Base-by-base conservation (phyloP, 2,113 vertebrate species). In the Grantiella picta region DNA sequence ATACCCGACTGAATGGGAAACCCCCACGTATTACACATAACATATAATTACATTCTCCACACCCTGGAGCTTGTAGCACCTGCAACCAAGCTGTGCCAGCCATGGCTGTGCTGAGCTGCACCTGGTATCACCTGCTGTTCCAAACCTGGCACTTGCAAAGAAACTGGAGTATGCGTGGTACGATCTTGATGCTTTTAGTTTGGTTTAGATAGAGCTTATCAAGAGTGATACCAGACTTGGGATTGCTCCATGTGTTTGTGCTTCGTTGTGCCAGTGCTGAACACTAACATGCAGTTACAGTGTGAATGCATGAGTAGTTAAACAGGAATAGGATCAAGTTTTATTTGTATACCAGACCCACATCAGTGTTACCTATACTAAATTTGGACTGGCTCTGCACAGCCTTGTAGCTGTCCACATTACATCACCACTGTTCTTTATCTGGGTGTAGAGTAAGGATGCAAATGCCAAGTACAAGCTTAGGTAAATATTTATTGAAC, bases 81-180 rank as follows among this genome's bases (percentile, higher is more conserved):
- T 82, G 87, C 77, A 71, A 0, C 11, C 42, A 35, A 50, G 18
- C 50, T 66, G 38, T 18, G 21, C 25, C 44, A 54, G 64, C 42
- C 22, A 1, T 35, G 31, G 36, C 44, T 45, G 33, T 66, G 77
- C 45, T 57, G 57, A 56, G 6, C 80, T 77, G 35, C 59, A 11
- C 24, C 47, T 79, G 31, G 7, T 50, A 53, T 17, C 83, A 29
- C 17, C 68, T 64, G n/a, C 57, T 40, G 29, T 33, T 77, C 60
- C 82, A 69, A 52, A 31, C 21, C 35, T 83, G 72, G 77, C 35
- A 15, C 38, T 38, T 7, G 12, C n/a, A 35, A 47, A 63, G 72
- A 45, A 69, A 27, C 31, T 11, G 9, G 36, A 40, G 50, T 4
- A 3, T 16, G 22, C 0, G 0, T n/a, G 25, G 8, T 31, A 9